Percentiles rank a stretch among this genome's conserved stretches.
Evolutionary conservation across 1,140 invertebrate species (phyloP).

Genomic region (Neoseiulus cucumeris): DNA sequence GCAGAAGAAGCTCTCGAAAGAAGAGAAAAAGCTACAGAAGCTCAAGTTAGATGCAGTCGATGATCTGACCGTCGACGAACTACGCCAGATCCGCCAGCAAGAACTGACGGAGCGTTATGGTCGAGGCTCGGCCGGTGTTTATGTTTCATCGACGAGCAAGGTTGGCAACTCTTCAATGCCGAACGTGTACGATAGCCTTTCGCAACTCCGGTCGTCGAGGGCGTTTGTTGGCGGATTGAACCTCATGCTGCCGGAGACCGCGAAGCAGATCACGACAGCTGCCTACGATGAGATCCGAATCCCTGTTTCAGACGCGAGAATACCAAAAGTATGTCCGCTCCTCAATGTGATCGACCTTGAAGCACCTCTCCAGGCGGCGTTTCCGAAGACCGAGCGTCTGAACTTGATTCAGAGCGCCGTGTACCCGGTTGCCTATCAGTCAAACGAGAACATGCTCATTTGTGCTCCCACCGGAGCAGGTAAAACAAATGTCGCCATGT

Average conservation of each 20-base stretch:
- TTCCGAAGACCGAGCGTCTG: constrained; percentile 59
- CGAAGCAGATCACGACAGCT: neutral
- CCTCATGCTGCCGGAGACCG: neutral
- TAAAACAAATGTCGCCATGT: constrained; percentile 94
- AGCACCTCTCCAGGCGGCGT: constrained; percentile 41
- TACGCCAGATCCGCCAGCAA: neutral
- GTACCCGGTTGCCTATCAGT: constrained; percentile 79
- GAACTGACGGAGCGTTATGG: neutral
- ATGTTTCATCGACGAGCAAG: neutral
- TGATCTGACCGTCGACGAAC: constrained; percentile 11
- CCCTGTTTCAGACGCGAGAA: neutral
- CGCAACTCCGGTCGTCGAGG: neutral
- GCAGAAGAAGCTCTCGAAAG: constrained; percentile 59
- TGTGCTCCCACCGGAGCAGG: constrained; percentile 90
- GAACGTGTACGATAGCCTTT: neutral
- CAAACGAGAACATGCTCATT: constrained; percentile 88
- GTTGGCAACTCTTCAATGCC: neutral
- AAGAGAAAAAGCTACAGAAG: constrained; percentile 59
- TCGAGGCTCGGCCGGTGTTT: neutral
- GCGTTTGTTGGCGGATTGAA: neutral
- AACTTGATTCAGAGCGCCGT: constrained; percentile 93
- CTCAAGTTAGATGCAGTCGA: constrained; percentile 29
- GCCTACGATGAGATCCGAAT: neutral
- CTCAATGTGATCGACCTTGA: neutral
- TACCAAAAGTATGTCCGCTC: neutral